Evolutionary conservation across 2,113 vertebrate genomes (phyloP).

Genomic region (Myotis lucifugus): DNA sequence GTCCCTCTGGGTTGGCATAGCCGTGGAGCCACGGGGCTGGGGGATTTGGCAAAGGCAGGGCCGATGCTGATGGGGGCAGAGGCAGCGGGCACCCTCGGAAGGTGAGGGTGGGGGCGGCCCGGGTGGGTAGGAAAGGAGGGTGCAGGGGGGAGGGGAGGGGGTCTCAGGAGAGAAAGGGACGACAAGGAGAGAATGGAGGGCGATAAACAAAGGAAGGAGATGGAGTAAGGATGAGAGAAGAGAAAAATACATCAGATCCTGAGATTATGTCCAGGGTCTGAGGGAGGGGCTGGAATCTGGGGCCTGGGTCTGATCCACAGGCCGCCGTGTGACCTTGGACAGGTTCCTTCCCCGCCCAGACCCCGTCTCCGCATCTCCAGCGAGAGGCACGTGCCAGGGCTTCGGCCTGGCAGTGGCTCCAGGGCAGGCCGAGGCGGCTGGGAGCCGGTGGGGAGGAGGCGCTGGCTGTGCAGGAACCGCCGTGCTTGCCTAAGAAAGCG

Average conservation of each 20-base stretch:
- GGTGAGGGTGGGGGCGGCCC: background rate
- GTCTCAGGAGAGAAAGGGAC: background rate
- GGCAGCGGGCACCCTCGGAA: background rate
- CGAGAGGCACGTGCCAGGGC: rapidly evolving
- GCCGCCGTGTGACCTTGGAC: background rate
- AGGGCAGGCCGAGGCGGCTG: background rate
- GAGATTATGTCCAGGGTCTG: background rate
- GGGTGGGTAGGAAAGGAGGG: background rate
- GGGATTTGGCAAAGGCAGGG: background rate
- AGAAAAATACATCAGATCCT: rapidly evolving
- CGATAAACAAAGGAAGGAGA: background rate
- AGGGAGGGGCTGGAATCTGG: background rate
- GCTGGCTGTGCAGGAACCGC: rapidly evolving
- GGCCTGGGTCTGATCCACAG: background rate
- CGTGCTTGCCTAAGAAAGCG: background rate
- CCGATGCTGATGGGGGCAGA: background rate
- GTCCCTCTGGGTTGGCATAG: background rate
- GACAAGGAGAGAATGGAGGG: background rate
- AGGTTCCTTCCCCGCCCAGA: background rate
- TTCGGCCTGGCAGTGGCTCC: background rate
- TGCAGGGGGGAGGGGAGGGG: background rate
- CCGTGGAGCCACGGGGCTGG: rapidly evolving
- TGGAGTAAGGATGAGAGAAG: background rate
- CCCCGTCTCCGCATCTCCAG: background rate
- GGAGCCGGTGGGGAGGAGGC: background rate